These are phyloP conservation scores for Echinops telfairi DNA, from an alignment of 2,113 vertebrate genomes.

Conservation along the genomic window DNA sequence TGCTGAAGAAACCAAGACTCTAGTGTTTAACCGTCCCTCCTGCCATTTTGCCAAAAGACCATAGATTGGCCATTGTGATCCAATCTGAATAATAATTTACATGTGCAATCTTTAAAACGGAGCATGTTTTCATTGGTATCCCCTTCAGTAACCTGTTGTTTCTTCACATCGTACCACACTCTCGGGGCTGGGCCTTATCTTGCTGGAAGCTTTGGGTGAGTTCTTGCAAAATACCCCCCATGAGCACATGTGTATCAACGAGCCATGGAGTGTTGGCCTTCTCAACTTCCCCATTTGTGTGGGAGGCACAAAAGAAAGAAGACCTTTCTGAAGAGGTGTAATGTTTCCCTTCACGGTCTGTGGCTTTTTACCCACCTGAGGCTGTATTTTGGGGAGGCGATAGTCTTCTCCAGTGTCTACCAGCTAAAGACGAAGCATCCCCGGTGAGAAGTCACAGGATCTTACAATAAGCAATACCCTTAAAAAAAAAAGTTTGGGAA, in stretches of 20 bases:
- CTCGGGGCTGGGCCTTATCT: not conserved
- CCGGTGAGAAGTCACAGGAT: not conserved
- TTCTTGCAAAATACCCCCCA: not conserved
- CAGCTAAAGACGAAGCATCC: not conserved
- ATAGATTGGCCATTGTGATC: no score
- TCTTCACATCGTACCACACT: not conserved
- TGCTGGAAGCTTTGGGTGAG: not conserved
- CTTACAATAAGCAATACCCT: not conserved
- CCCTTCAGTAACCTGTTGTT: not conserved
- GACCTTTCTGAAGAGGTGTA: not conserved
- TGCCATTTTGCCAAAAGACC: no score
- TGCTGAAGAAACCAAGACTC: no score
- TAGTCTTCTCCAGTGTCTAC: not conserved
- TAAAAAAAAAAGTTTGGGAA: not conserved
- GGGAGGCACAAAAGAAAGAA: conserved; percentile 19
- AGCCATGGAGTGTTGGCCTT: not conserved
- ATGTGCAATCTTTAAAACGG: no score
- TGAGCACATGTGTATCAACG: not conserved
- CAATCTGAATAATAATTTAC: no score
- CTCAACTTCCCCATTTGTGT: not conserved
- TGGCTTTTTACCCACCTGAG: not conserved
- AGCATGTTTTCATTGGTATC: no score
- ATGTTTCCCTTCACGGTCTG: not conserved
- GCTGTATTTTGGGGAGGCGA: not conserved
- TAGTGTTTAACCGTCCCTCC: no score